Evolutionary conservation across 2,888 invertebrate genomes (phyloP).

Genomic region (Epistrophe eligans): DNA sequence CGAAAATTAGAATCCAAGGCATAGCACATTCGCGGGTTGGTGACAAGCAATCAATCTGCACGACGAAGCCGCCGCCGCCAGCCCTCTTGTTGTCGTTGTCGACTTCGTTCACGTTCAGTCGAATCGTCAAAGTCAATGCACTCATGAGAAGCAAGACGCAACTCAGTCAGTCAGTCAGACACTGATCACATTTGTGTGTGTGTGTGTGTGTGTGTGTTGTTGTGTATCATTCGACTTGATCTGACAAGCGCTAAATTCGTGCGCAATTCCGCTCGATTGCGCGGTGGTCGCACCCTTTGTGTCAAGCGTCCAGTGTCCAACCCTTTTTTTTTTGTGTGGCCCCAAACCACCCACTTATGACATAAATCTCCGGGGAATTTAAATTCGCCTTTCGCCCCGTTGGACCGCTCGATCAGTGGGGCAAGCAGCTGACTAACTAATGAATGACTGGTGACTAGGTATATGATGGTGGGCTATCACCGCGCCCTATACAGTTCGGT

Average conservation of each 20-base stretch:
- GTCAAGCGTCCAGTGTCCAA: constrained; percentile 63
- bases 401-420: constrained; percentile 46
- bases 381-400: constrained; percentile 59
- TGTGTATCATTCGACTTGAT: constrained; percentile 42
- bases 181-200: constrained; percentile 22
- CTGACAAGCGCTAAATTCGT: constrained; percentile 74
- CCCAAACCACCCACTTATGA: constrained; percentile 67
- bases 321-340: constrained; percentile 69
- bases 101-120: constrained; percentile 57
- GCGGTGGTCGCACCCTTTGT: constrained; percentile 72
- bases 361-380: constrained; percentile 69
- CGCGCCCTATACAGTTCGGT: constrained; percentile 60
- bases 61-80: constrained; percentile 32
- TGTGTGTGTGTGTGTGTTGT: background rate
- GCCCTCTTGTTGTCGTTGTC: constrained; percentile 42
- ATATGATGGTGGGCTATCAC: constrained; percentile 69
- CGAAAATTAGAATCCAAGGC: constrained; percentile 68
- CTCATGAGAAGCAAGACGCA: constrained; percentile 32
- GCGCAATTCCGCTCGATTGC: constrained; percentile 73
- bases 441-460: constrained; percentile 60
- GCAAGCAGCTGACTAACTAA: constrained; percentile 59
- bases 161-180: constrained; percentile 14
- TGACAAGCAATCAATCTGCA: constrained; percentile 70
- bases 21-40: constrained; percentile 53
- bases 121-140: constrained; percentile 73